These are phyloP conservation scores for Hermaeophaga mercurialis DNA, from an alignment of 2,888 invertebrate species.

Conservation along the genomic window DNA sequence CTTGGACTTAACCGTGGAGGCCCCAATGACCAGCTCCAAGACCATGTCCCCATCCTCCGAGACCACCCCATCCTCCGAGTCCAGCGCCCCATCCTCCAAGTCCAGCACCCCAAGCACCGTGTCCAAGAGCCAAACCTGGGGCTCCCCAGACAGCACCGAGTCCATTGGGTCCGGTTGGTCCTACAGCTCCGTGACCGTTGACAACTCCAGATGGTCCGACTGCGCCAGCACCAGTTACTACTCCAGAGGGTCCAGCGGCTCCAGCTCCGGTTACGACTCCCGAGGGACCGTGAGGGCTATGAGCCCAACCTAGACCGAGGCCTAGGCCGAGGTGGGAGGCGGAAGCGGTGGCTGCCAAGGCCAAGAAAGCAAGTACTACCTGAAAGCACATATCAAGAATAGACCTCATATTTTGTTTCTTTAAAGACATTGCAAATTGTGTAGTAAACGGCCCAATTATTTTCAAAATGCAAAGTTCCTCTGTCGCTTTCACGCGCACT, in stretches of 20 bases:
- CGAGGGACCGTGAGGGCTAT: slow-evolving; percentile 29
- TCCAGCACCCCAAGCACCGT: slow-evolving; percentile 9
- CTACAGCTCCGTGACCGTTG: slow-evolving; percentile 27
- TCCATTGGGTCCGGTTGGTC: slow-evolving; percentile 32
- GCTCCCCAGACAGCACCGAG: slow-evolving; percentile 11
- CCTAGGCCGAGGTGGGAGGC: slow-evolving; percentile 31
- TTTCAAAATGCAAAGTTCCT: too few species aligned
- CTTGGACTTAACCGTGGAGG: slow-evolving; percentile 7
- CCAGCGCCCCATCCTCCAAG: slow-evolving; percentile 7
- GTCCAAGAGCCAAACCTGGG: slow-evolving; percentile 11
- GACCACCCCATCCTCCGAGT: neutral
- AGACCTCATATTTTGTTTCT: too few species aligned
- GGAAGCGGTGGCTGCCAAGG: slow-evolving; percentile 28
- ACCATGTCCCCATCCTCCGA: neutral
- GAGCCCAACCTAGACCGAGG: slow-evolving; percentile 13
- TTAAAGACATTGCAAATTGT: too few species aligned
- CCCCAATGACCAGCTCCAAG: slow-evolving; percentile 14
- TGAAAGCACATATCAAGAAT: too few species aligned
- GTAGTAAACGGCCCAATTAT: too few species aligned
- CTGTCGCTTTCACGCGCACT: too few species aligned
- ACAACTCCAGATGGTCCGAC: slow-evolving; percentile 32
- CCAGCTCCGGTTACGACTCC: slow-evolving; percentile 37
- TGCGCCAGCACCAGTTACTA: slow-evolving; percentile 35
- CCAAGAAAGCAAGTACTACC: slow-evolving; percentile 30
- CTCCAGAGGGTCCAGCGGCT: slow-evolving; percentile 36